Percentiles rank a stretch among this genome's conserved stretches.
phyloP scores from a whole-genome alignment of 2,888 invertebrate species.

The Zele albiditarsus region DNA sequence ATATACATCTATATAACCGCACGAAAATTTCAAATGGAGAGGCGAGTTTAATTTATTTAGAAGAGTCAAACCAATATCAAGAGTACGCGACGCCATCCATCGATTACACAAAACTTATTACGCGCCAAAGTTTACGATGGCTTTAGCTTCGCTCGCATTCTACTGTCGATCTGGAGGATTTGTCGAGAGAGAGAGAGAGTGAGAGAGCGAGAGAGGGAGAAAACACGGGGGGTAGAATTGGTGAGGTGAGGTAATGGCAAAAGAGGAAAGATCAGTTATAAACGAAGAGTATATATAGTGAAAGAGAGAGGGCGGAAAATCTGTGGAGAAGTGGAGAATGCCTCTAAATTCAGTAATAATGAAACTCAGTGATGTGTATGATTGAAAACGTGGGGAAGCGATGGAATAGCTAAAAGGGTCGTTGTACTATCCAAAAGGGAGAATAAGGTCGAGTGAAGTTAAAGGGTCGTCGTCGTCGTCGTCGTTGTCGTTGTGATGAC shows the following conservation, averaged over 20 bases:
- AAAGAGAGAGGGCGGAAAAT: slow-evolving; percentile 23
- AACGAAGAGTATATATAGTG: slow-evolving; percentile 22
- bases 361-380: slow-evolving; percentile 68
- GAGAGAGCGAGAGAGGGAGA: too few species aligned
- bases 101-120: slow-evolving; percentile 64
- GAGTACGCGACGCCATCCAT: slow-evolving; percentile 44
- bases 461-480: slow-evolving; percentile 18
- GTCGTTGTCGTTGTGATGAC: slow-evolving; percentile 29
- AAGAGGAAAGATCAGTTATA: slow-evolving; percentile 39
- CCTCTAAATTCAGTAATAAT: slow-evolving; percentile 67
- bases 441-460: slow-evolving; percentile 15
- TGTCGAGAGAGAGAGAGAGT: slow-evolving; percentile 39
- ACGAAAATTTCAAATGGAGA: slow-evolving; percentile 36
- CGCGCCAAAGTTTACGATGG: slow-evolving; percentile 50
- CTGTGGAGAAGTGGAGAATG: slow-evolving; percentile 49
- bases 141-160: slow-evolving; percentile 1
- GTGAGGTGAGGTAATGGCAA: slow-evolving; percentile 40
- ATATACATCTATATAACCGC: not conserved
- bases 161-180: slow-evolving; percentile 21
- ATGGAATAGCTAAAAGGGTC: slow-evolving; percentile 56
- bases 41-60: slow-evolving; percentile 58
- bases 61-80: slow-evolving; percentile 49
- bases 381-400: slow-evolving; percentile 64
- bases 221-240: slow-evolving; percentile 42
- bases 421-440: slow-evolving; percentile 19